These are phyloP conservation scores for Hesperophylax magnus DNA, from an alignment of 1,140 invertebrate genomes.

Conservation along the genomic window DNA sequence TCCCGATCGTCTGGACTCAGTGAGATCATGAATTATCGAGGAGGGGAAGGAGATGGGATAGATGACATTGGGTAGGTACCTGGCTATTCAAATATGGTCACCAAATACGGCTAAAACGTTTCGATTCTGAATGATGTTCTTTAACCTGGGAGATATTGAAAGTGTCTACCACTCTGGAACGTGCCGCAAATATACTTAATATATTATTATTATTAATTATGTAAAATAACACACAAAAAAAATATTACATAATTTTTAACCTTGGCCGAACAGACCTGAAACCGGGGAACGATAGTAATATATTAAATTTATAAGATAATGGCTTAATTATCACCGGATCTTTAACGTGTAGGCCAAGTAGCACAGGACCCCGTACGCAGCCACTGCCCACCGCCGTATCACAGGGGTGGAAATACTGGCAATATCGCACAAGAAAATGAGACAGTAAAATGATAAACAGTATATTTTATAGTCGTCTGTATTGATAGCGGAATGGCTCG, in stretches of 20 bases:
- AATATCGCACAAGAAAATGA: slow-evolving; percentile 19
- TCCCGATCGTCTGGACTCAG: too few species aligned
- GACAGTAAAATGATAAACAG: slow-evolving; percentile 38
- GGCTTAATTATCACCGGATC: slow-evolving; percentile 47
- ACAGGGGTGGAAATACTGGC: not conserved
- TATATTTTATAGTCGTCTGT: slow-evolving; percentile 19
- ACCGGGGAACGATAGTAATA: slow-evolving; percentile 19
- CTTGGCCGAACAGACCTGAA: not conserved
- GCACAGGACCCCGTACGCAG: not conserved
- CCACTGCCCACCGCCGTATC: not conserved
- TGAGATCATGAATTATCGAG: too few species aligned
- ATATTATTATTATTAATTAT: too few species aligned
- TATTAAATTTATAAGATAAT: slow-evolving; percentile 53
- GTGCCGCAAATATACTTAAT: too few species aligned
- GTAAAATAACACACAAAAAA: too few species aligned
- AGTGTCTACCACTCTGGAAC: too few species aligned
- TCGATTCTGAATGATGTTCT: too few species aligned
- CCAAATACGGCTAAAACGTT: too few species aligned
- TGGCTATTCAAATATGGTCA: too few species aligned
- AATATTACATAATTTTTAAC: not conserved
- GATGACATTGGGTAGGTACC: too few species aligned
- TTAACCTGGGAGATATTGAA: too few species aligned
- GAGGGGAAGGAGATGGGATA: too few species aligned
- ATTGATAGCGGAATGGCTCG: slow-evolving; percentile 20
- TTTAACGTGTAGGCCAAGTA: not conserved